Evolutionary conservation across 2,797 vertebrate species (phyloP).

Genomic region (Lepilemur ruficaudatus): DNA sequence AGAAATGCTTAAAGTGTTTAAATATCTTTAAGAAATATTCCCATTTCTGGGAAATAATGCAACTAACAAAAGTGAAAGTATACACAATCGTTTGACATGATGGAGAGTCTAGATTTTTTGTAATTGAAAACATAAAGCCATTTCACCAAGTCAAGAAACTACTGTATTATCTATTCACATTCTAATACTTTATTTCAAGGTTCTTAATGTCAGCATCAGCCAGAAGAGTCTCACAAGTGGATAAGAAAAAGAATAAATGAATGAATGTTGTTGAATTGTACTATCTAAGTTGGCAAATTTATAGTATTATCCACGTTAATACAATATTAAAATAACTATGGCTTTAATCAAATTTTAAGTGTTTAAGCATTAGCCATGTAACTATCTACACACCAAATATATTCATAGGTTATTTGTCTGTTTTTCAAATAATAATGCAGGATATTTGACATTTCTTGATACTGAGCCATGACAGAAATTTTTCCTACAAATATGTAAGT

Average conservation of each 20-base stretch:
- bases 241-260: neutral
- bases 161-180: neutral
- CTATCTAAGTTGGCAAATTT: neutral
- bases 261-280: neutral
- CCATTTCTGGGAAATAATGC: neutral
- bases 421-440: neutral
- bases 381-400: neutral
- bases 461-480: neutral
- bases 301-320: neutral
- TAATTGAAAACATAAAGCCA: neutral
- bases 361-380: neutral
- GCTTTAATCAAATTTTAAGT: neutral
- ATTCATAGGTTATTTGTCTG: neutral
- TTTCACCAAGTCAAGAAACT: slow-evolving; percentile 1
- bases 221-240: neutral
- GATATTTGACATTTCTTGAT: neutral
- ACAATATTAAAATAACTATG: neutral
- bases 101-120: neutral
- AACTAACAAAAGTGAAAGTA: neutral
- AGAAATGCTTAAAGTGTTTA: neutral
- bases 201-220: neutral
- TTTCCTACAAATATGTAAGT: neutral
- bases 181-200: neutral
- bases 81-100: neutral
- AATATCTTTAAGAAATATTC: neutral